Base-by-base conservation (phyloP, 2,888 invertebrate genomes). In the Parnassius apollo region DNA sequence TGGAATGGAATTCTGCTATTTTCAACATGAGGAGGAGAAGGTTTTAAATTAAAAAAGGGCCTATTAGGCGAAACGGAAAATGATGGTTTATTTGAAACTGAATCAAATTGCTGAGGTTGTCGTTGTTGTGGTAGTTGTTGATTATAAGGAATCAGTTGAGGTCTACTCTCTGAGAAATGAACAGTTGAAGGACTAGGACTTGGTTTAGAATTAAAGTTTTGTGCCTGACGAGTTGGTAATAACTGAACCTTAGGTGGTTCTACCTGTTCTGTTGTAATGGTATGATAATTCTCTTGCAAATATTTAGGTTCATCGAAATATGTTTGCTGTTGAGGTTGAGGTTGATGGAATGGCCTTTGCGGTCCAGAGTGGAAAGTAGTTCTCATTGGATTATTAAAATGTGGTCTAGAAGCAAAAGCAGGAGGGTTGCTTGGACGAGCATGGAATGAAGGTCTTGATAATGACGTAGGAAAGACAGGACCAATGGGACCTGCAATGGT, bases 231-330 rank as follows among this genome's bases (percentile, higher is more conserved):
- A 50, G 72, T 82, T 50, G 87, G 88, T 42, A 83, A 66, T 44
- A 77, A 68, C 71, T 90, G 91, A n/a, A 89, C 86, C 72, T 92
- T 90, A 25, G 86, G 79, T 49, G 86, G 79, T 49, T 92, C 88
- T 13, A 88, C 80, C 78, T 92, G 88, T 65, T 92, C 91, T 3
- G 87, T 88, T 25, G 91, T 91, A 57, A 92, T 92, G 2, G 92
- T 92, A 63, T 92, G 92, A 67, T 92, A 92, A 68, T 92, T 92
- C 73, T 92, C 91, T 76, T 92, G 92, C 60, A 92, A 79, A 69
- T 92, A 92, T 77, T 92, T 92, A 1, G 91, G 82, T 74, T 92
- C 92, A 62, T 92, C 91, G 66, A 92, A 92, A 73, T 82, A 91
- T 51, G 78, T 76, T 64, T 89, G 88, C 13, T 82, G 71, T 70